Evolutionary conservation across 92 coral and sea anemone genomes (phyloP).

Genomic region (Blastomussa wellsi): DNA sequence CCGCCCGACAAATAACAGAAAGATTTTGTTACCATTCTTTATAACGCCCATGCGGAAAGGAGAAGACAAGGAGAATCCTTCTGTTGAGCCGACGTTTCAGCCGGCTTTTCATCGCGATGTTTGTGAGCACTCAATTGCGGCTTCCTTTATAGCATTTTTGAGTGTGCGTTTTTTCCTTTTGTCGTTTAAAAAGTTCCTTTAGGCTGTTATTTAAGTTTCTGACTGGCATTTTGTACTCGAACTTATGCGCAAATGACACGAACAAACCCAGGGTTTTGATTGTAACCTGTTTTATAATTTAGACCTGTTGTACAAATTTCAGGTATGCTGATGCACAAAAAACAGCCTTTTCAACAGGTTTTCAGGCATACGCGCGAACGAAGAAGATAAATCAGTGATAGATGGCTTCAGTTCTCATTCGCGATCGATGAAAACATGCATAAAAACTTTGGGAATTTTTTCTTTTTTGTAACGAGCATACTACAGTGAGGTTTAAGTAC

Average conservation of each 20-base stretch:
- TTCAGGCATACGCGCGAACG: not conserved
- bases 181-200: not conserved
- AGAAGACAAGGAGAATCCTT: not conserved
- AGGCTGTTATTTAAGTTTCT: not conserved
- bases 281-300: constrained; percentile 7
- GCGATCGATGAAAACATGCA: no score
- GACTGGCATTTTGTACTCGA: not conserved
- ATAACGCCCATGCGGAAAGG: not conserved
- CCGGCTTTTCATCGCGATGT: not conserved
- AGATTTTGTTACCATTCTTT: not conserved
- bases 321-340: not conserved
- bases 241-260: not conserved
- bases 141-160: not conserved
- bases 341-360: not conserved
- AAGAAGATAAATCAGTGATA: not conserved
- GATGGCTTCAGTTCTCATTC: not conserved
- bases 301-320: not conserved
- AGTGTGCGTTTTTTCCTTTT: not conserved
- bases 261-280: not conserved
- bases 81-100: not conserved
- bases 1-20: not conserved
- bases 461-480: no score
- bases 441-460: no score
- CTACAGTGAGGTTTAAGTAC: no score
- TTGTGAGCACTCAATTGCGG: not conserved